phyloP scores from a whole-genome alignment of 2,113 vertebrate species.

The Neopipo cinnamomea region DNA sequence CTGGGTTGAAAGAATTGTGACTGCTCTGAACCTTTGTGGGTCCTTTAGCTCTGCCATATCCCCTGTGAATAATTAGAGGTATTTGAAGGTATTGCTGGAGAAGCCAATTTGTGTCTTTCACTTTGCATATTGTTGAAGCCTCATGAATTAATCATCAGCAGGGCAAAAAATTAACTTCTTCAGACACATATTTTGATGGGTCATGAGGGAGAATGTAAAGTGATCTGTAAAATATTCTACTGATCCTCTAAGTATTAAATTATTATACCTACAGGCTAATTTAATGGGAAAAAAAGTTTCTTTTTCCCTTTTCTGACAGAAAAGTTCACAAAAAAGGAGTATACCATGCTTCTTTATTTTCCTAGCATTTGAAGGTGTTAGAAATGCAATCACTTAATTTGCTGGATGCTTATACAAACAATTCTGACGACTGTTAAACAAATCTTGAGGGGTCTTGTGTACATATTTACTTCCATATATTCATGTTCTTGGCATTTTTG shows the following conservation, averaged over 20 bases:
- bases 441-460: neutral
- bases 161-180: conserved; percentile 82
- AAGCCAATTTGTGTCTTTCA: conserved; percentile 84
- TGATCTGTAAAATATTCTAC: conserved; percentile 84
- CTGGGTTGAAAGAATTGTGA: conserved; percentile 78
- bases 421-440: conserved; percentile 21
- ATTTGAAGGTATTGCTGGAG: conserved; percentile 81
- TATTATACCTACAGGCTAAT: conserved; percentile 80
- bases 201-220: conserved; percentile 82
- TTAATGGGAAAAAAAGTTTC: conserved; percentile 32
- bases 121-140: conserved; percentile 84
- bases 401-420: conserved; percentile 20
- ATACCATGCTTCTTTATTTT: conserved; percentile 31
- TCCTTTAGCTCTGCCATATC: conserved; percentile 76
- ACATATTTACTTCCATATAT: neutral
- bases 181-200: conserved; percentile 82
- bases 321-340: conserved; percentile 10
- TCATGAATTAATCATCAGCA: conserved; percentile 83
- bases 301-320: conserved; percentile 24
- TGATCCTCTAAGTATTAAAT: conserved; percentile 81
- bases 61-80: conserved; percentile 84
- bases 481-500: neutral
- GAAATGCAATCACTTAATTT: conserved; percentile 38
- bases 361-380: neutral
- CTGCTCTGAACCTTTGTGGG: conserved; percentile 78